Evolutionary conservation across 2,113 vertebrate genomes (phyloP).

Genomic region (Nestor notabilis): DNA sequence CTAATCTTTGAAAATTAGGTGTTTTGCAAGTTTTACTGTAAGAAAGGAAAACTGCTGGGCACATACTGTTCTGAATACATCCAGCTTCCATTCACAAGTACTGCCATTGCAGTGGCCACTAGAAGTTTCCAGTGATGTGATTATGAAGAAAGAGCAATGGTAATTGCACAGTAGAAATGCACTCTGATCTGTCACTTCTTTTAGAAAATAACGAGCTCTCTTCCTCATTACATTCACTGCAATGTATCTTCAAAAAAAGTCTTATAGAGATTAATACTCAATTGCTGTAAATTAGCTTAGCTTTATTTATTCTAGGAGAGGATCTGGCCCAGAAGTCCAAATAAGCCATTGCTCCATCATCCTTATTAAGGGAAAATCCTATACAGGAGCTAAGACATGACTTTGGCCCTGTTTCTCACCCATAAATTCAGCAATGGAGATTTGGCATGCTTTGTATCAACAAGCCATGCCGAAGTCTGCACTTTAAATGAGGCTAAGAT

Average conservation of each 20-base stretch:
- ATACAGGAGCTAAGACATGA: neutral
- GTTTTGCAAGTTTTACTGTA: constrained; percentile 17
- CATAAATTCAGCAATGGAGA: neutral
- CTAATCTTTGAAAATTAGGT: constrained; percentile 62
- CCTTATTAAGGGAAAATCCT: constrained; percentile 33
- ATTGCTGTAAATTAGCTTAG: constrained; percentile 51
- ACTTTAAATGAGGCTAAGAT: constrained; percentile 10
- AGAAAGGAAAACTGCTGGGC: neutral
- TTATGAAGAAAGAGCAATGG: neutral
- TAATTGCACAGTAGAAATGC: neutral
- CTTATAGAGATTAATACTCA: constrained; percentile 50
- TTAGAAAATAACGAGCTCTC: constrained; percentile 47
- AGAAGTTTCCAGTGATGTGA: neutral
- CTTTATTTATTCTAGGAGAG: constrained; percentile 48
- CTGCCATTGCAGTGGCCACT: neutral
- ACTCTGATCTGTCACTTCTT: constrained; percentile 23
- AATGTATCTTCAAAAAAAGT: constrained; percentile 25
- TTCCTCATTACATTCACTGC: neutral
- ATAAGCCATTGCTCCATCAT: constrained; percentile 9
- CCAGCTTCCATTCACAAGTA: constrained; percentile 38
- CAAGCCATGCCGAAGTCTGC: neutral
- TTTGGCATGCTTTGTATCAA: constrained; percentile 17
- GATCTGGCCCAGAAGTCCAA: constrained; percentile 9
- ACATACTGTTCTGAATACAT: constrained; percentile 2
- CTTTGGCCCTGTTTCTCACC: neutral